phyloP scores from a whole-genome alignment of 2,888 invertebrate genomes.

The Drosophila lutescens region DNA sequence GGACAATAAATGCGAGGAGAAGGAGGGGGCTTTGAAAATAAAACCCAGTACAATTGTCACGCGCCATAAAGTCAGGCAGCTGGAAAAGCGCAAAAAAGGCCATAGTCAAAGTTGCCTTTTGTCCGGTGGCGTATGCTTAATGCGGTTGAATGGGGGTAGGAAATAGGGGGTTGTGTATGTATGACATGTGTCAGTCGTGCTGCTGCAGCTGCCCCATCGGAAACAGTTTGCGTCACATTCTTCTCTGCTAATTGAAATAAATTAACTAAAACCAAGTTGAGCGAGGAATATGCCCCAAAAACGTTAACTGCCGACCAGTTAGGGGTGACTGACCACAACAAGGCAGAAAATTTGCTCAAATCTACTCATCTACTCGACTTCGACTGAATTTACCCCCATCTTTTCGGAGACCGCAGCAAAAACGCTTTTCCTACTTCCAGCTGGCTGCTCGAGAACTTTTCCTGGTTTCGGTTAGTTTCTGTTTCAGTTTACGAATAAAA shows the following conservation, averaged over 20 bases:
- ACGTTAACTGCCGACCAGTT: constrained; percentile 18
- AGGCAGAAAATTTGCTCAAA: constrained; percentile 60
- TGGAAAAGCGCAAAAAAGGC: constrained; percentile 34
- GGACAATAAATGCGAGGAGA: constrained; percentile 64
- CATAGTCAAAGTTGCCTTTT: constrained; percentile 34
- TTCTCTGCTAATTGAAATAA: constrained; percentile 75
- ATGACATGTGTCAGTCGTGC: constrained; percentile 60
- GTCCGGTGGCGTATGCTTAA: constrained; percentile 67
- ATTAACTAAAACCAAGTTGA: constrained; percentile 64
- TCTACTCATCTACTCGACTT: neutral
- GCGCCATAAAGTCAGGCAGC: constrained; percentile 76
- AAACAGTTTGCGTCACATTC: constrained; percentile 67
- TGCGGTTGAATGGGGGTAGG: constrained; percentile 24
- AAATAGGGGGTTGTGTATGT: neutral
- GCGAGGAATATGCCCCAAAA: constrained; percentile 56
- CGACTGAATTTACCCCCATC: neutral
- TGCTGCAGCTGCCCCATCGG: constrained; percentile 40
- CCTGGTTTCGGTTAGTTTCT: constrained; percentile 39
- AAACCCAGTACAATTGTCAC: constrained; percentile 72
- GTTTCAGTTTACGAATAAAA: constrained; percentile 72
- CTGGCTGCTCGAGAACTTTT: constrained; percentile 42
- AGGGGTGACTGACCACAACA: constrained; percentile 59
- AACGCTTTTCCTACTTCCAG: constrained; percentile 37
- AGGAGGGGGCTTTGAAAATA: constrained; percentile 1
- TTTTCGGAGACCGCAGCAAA: constrained; percentile 23